phyloP scores from a whole-genome alignment of 2,113 vertebrate species.

The Chionis minor region DNA sequence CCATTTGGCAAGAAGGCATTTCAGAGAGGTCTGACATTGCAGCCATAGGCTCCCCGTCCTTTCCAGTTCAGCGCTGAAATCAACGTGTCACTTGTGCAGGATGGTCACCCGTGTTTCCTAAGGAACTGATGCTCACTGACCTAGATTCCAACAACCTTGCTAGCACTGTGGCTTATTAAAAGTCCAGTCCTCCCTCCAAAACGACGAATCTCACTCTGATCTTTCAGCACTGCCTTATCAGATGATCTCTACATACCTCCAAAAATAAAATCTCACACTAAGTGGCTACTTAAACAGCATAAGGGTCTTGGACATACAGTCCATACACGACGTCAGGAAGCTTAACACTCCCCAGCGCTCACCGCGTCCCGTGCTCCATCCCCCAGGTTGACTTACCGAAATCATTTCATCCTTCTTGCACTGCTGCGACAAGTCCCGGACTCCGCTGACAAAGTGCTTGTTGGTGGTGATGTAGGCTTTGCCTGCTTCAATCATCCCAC shows the following conservation, averaged over 20 bases:
- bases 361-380: background rate
- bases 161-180: background rate
- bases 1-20: background rate
- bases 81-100: background rate
- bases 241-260: background rate
- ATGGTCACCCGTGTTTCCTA: background rate
- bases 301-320: background rate
- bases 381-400: slow-evolving; percentile 79
- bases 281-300: background rate
- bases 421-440: slow-evolving; percentile 93
- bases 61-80: background rate
- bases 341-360: background rate
- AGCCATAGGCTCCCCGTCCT: background rate
- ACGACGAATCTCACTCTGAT: background rate
- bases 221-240: background rate
- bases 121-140: slow-evolving; percentile 2
- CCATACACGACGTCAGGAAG: background rate
- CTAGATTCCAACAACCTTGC: background rate
- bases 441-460: slow-evolving; percentile 92
- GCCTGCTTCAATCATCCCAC: slow-evolving; percentile 93
- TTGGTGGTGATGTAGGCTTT: slow-evolving; percentile 91
- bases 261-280: background rate
- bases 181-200: background rate
- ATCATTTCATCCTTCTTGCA: slow-evolving; percentile 94
- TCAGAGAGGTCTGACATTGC: background rate